Base-by-base conservation (phyloP, 2,113 vertebrate species). In the Macheiramphus alcinus region DNA sequence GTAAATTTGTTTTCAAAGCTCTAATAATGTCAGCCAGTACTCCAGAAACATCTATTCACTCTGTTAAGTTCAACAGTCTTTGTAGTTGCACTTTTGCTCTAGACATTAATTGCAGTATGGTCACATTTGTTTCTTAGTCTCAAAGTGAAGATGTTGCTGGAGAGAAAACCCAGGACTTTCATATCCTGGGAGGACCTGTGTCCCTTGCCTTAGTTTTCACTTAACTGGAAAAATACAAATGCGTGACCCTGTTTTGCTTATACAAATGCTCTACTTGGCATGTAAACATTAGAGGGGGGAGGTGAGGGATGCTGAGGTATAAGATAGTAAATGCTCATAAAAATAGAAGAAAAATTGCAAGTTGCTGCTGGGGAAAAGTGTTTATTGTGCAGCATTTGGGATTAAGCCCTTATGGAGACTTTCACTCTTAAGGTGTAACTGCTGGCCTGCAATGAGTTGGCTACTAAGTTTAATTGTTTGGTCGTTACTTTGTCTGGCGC, bases 271-370 rank as follows among this genome's bases (percentile, higher is more conserved):
- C 36, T 10, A 4, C 80, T 84, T 78, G 84, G 83, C 90, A 66
- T 90, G 90, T 96, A 96, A 96, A 96, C 93, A 94, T 59, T 42
- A 48, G 74, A 55, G 53, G 27, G 80, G 82, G 93, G 95, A 97
- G 86, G 83, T 52, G 84, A 90, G 92, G 78, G 80, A 68, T 90
- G 88, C 75, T 90, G 58, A 86, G 72, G 72, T 67, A 31, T 16
- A 78, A 74, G 32, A 32, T 62, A 83, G 76, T 65, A 94, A 93
- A 80, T 68, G 48, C 79, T 86, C 31, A 45, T 82, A 79, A 96
- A 96, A 85, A 88, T 8, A 89, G 52, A 32, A 87, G 10, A 80
- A 66, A 86, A 61, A 53, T 0, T 47, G 42, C 78, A 59, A 63
- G 38, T 82, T 65, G 43, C 52, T 93, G 36, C 42, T 80, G 63